phyloP scores from a whole-genome alignment of 2,113 vertebrate species.

The Rhinogobius similis region DNA sequence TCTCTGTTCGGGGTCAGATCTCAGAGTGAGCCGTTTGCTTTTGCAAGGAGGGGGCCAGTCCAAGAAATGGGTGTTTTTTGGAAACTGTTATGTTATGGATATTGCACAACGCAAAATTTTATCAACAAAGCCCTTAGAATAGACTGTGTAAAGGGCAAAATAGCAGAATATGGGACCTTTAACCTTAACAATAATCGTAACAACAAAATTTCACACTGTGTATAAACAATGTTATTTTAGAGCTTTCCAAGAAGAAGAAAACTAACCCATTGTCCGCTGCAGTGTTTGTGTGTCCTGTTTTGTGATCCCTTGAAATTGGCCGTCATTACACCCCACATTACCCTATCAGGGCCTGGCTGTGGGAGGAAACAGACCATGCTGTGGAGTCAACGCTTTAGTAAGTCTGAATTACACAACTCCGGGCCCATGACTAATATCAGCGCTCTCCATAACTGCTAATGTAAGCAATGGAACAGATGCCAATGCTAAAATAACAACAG shows the following conservation, averaged over 20 bases:
- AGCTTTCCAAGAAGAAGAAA: not conserved
- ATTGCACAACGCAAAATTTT: too few relatives aligned
- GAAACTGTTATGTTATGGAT: too few relatives aligned
- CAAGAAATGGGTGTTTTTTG: too few relatives aligned
- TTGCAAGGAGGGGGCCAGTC: too few relatives aligned
- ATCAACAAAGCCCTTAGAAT: too few relatives aligned
- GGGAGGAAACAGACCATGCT: constrained; percentile 76
- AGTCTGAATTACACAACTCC: constrained; percentile 78
- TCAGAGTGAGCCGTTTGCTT: too few relatives aligned
- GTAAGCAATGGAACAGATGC: constrained; percentile 74
- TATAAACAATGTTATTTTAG: not conserved
- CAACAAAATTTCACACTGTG: not conserved
- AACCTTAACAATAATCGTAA: not conserved
- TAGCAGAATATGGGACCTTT: too few relatives aligned
- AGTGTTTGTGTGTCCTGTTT: constrained; percentile 75
- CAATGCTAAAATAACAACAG: constrained; percentile 64
- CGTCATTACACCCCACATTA: constrained; percentile 79
- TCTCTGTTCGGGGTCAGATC: too few relatives aligned
- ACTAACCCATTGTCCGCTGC: constrained; percentile 23
- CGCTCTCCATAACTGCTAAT: constrained; percentile 74
- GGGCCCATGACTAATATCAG: constrained; percentile 75
- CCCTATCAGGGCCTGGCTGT: constrained; percentile 68
- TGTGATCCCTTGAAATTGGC: constrained; percentile 78
- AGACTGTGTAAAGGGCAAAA: too few relatives aligned
- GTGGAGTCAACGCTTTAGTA: constrained; percentile 74